Base-by-base conservation (phyloP, 2,888 invertebrate species). In the Polymixis flavicincta region DNA sequence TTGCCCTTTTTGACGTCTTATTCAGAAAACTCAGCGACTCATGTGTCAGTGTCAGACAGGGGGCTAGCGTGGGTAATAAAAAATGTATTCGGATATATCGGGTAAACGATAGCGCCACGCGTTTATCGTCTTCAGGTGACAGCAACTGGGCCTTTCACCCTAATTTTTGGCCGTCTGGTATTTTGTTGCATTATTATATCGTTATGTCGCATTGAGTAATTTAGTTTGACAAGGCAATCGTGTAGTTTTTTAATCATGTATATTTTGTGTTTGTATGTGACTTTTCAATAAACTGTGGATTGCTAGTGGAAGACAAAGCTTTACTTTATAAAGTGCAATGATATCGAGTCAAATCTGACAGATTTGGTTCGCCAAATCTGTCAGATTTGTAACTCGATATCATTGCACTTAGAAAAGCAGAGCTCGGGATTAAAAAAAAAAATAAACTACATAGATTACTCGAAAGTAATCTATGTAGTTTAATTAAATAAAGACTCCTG, bases 1-100 rank as follows among this genome's bases (percentile, higher is more conserved):
- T 95, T 96, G 95, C 92, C 95, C 96, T 95, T 95, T 96, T 96
- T 93, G 95, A 95, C 93, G 93, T 94, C 94, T 95, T 93, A 92
- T 93, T 95, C 95, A 94, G 90, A 84, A 88, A 85, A 88, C 84
- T 83, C 89, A 89, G 76, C 91, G 90, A 92, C 91, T 92, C 93
- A 91, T 92, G 90, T 93, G 93, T 91, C 93, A 92, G 88, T 93
- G 91, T 89, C 94, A 92, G 92, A 78, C 82, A 69, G 82, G 86
- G 64, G 87, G 88, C 90, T 85, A 88, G 86, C 65, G 75, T 64
- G 67, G 74, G 60, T 85, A 76, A 84, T 91, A 91, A 92, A 84
- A 93, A 92, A 92, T 92, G 91, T 89, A 88, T 86, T 85, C 84
- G 86, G 88, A 90, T 85, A 88, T 87, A 57, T 89, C 74, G 74